phyloP scores from a whole-genome alignment of 1,140 invertebrate species.

The Asobara japonica region DNA sequence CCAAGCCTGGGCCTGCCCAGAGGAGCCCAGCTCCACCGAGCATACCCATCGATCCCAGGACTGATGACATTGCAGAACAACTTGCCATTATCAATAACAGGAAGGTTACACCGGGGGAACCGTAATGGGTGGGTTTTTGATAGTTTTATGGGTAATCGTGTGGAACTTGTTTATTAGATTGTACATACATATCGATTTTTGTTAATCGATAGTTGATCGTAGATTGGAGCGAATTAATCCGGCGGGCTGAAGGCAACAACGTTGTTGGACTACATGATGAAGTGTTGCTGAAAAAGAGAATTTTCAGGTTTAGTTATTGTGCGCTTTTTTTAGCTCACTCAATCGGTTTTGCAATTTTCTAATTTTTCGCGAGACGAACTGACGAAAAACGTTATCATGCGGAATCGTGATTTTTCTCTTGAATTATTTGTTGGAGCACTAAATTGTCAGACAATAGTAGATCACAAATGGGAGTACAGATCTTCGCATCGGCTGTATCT shows the following conservation, averaged over 20 bases:
- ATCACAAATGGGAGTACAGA: too few relatives aligned
- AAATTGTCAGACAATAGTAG: too few relatives aligned
- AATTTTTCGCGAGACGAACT: neutral
- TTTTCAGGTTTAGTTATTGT: too few relatives aligned
- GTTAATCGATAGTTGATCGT: neutral
- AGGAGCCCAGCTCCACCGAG: constrained; percentile 46
- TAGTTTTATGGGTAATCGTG: neutral
- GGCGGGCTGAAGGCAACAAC: neutral
- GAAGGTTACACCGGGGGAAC: too few relatives aligned
- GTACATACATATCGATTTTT: neutral
- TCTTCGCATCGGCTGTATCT: too few relatives aligned
- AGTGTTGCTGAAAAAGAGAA: constrained; percentile 33
- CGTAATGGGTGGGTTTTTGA: neutral
- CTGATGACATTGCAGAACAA: constrained; percentile 64
- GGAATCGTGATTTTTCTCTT: too few relatives aligned
- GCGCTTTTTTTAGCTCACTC: too few relatives aligned
- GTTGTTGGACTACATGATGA: constrained; percentile 31
- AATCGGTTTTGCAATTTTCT: constrained; percentile 4
- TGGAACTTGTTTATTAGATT: neutral
- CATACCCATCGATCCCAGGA: constrained; percentile 59
- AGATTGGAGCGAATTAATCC: neutral
- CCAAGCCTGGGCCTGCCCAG: constrained; percentile 49
- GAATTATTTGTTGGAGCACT: too few relatives aligned
- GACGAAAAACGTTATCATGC: too few relatives aligned
- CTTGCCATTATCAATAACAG: constrained; percentile 65